phyloP scores from a whole-genome alignment of 2,113 vertebrate species.

The Phoenicopterus ruber region DNA sequence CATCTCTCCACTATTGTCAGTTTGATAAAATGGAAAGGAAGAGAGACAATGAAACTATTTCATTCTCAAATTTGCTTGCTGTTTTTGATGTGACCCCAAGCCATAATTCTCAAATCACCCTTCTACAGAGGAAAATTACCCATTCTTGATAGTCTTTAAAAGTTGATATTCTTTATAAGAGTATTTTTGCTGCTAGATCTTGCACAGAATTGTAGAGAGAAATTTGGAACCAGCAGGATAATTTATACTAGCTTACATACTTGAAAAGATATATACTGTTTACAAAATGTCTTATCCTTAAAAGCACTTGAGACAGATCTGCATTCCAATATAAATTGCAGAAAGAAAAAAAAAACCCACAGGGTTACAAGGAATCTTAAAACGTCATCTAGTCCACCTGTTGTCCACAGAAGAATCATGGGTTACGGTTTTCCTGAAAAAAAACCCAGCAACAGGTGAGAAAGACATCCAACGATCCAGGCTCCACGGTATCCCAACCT shows the following conservation, averaged over 20 bases:
- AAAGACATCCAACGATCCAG: background rate
- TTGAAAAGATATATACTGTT: background rate
- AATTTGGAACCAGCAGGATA: background rate
- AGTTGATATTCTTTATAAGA: background rate
- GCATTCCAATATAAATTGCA: background rate
- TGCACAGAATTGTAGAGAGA: background rate
- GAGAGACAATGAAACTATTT: conserved; percentile 20
- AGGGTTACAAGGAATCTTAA: background rate
- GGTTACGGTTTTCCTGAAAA: background rate
- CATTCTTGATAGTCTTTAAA: background rate
- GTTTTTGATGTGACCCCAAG: conserved; percentile 13
- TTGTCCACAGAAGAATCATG: background rate
- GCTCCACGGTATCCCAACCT: background rate
- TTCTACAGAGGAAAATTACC: background rate
- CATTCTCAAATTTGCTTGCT: background rate
- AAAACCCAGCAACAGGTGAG: background rate
- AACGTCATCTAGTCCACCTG: background rate
- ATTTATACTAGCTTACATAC: background rate
- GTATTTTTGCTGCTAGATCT: background rate
- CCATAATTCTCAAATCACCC: background rate
- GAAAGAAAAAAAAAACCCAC: background rate
- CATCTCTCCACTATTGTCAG: background rate
- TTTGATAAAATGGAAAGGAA: conserved; percentile 20
- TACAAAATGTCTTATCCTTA: background rate
- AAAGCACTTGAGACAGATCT: background rate